Percentiles rank a stretch among this genome's conserved stretches.
These are phyloP conservation scores for Acanthosoma haemorrhoidale DNA, from an alignment of 2,888 invertebrate species.

Conservation along the genomic window DNA sequence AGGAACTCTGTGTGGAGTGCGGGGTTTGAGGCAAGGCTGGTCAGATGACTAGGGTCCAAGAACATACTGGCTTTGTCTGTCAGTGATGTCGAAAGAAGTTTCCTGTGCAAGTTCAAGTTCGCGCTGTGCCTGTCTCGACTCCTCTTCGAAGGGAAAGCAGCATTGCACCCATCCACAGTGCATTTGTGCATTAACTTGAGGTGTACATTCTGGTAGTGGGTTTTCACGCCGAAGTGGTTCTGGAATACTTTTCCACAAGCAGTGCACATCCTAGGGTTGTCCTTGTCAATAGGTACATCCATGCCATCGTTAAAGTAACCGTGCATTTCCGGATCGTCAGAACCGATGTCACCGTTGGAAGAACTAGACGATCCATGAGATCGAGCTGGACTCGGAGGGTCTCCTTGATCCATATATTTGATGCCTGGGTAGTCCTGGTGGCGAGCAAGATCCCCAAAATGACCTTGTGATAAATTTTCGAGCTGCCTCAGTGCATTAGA, in stretches of 20 bases:
- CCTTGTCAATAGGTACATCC: constrained; percentile 85
- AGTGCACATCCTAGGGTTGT: constrained; percentile 84
- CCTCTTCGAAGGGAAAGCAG: constrained; percentile 87
- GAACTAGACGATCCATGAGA: constrained; percentile 58
- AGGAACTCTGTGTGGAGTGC: constrained; percentile 67
- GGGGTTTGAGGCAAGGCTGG: constrained; percentile 50
- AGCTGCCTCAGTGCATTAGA: constrained; percentile 69
- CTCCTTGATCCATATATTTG: constrained; percentile 49
- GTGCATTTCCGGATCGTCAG: constrained; percentile 58
- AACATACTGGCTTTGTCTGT: constrained; percentile 42
- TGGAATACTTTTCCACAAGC: constrained; percentile 91
- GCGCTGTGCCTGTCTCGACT: constrained; percentile 89
- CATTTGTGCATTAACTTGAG: constrained; percentile 93
- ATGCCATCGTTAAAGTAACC: constrained; percentile 70
- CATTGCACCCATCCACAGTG: constrained; percentile 89
- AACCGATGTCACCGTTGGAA: constrained; percentile 51
- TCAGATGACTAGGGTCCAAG: constrained; percentile 51
- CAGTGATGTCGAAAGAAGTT: constrained; percentile 66
- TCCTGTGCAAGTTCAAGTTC: constrained; percentile 84
- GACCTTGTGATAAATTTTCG: constrained; percentile 73
- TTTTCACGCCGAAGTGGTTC: constrained; percentile 87
- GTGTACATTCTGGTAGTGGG: constrained; percentile 93
- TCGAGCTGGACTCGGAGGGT: constrained; percentile 56
- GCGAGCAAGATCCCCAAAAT: constrained; percentile 54
- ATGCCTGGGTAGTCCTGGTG: constrained; percentile 39